phyloP scores from a whole-genome alignment of 1,140 invertebrate species.

The Aphaenogaster ashmeadi region DNA sequence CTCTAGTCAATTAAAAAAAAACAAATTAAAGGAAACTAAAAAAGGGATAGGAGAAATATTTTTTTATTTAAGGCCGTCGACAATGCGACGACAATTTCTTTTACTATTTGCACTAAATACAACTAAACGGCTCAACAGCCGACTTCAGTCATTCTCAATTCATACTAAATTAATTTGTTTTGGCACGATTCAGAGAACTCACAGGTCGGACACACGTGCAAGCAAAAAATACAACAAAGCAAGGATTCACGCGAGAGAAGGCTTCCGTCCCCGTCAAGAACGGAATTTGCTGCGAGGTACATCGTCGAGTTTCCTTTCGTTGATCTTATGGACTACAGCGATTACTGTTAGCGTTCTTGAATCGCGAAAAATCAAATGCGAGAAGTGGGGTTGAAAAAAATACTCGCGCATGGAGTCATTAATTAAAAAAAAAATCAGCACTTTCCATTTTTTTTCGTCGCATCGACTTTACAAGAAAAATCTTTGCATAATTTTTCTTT shows the following conservation, averaged over 20 bases:
- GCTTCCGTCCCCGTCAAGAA: constrained; percentile 53
- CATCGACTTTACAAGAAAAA: background rate
- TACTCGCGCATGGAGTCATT: background rate
- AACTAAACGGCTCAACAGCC: constrained; percentile 32
- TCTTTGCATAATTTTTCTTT: background rate
- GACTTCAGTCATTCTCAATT: constrained; percentile 52
- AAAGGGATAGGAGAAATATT: constrained; percentile 38
- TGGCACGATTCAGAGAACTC: constrained; percentile 77
- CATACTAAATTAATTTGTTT: constrained; percentile 17
- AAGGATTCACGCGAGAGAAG: constrained; percentile 63
- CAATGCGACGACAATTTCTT: background rate
- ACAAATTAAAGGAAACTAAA: background rate
- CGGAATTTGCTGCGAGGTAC: constrained; percentile 71
- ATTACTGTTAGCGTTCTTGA: background rate
- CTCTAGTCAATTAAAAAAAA: constrained; percentile 57
- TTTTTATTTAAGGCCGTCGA: constrained; percentile 1
- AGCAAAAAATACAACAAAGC: constrained; percentile 58
- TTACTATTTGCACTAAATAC: constrained; percentile 33
- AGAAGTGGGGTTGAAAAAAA: constrained; percentile 16
- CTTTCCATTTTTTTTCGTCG: background rate
- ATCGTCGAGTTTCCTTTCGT: constrained; percentile 57
- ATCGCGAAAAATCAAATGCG: background rate
- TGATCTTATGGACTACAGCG: background rate
- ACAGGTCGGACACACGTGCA: constrained; percentile 71
- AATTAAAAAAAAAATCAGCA: background rate